Base-by-base conservation (phyloP, 2,888 invertebrate species). In the Tipula confusa region DNA sequence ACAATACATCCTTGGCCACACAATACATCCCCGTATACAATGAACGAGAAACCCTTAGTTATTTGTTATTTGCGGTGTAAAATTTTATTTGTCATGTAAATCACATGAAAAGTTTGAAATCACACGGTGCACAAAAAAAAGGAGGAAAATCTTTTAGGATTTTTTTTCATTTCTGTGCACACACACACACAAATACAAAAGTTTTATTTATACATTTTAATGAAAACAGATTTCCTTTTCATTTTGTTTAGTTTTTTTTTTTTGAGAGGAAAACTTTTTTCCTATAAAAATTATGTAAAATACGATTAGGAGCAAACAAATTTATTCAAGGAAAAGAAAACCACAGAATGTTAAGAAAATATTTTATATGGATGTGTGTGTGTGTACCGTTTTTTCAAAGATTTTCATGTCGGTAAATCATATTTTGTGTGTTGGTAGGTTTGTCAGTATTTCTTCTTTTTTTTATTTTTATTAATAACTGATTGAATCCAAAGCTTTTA, bases 171-270 rank as follows among this genome's bases (percentile, higher is more conserved):
- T 15, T 5, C 2, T 15, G 43, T 43, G 15, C 15, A 43, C 43
- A 43, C 43, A 43, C n/a, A n/a, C 5, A 43, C 7, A 43, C 15
- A 43, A n/a, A 43, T 7, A 43, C 43, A 15, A n/a, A 9, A 43
- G 11, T 43, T 15, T 43, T 13, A 15, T 43, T n/a, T 15, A 11
- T 43, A 33, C 6, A 11, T 64, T 64, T 24, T 64, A 64, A 64
- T 64, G 64, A 64, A 64, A 64, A 64, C 64, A 64, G 64, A 64
- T 64, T 64, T 64, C 24, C 64, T 64, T 64, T 64, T 64, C 64
- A 48, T 48, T 48, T n/a, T n/a, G n/a, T n/a, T n/a, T n/a, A n/a
- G n/a, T n/a, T n/a, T n/a, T n/a, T n/a, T 48, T 48, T 6, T 48
- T 48, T 48, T 24, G 64, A n/a, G n/a, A n/a, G 64, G 64, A 64